A percentile compares a stretch with the other conserved stretches of the same genome.
Conservation (phyloP, 2,797 vertebrate species). For the Molossus alvarezi region DNA sequence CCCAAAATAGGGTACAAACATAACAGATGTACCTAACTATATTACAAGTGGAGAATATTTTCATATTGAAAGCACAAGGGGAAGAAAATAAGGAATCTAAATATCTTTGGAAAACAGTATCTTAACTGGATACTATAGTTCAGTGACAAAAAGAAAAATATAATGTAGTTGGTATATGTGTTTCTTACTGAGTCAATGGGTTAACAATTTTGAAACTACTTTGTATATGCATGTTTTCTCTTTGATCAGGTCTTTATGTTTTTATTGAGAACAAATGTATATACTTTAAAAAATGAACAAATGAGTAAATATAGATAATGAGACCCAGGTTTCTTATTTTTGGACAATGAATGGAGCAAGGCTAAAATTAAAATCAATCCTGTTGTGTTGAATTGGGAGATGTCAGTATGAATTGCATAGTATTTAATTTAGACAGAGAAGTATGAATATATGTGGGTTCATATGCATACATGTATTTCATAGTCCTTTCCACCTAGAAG, state of each 20-base stretch:
- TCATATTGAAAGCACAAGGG: neutral
- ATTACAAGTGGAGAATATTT: neutral
- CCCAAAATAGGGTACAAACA: neutral
- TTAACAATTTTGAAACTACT: neutral
- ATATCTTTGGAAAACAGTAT: slow-evolving; percentile 2
- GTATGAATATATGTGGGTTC: neutral
- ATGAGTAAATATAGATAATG: neutral
- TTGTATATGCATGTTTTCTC: neutral
- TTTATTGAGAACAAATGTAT: neutral
- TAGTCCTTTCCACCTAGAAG: neutral
- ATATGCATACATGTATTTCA: neutral
- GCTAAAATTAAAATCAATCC: slow-evolving; percentile 47
- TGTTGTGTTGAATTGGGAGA: neutral
- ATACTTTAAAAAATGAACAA: neutral
- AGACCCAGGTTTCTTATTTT: slow-evolving; percentile 30
- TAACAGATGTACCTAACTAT: neutral
- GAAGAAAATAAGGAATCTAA: neutral
- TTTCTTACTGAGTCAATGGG: neutral
- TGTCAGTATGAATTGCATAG: neutral
- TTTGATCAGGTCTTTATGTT: neutral
- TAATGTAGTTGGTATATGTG: neutral
- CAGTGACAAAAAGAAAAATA: neutral
- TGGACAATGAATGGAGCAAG: neutral
- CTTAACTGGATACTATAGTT: neutral
- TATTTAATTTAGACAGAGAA: slow-evolving; percentile 34